Base-by-base conservation (phyloP, 2,113 vertebrate species). In the Scalopus aquaticus region DNA sequence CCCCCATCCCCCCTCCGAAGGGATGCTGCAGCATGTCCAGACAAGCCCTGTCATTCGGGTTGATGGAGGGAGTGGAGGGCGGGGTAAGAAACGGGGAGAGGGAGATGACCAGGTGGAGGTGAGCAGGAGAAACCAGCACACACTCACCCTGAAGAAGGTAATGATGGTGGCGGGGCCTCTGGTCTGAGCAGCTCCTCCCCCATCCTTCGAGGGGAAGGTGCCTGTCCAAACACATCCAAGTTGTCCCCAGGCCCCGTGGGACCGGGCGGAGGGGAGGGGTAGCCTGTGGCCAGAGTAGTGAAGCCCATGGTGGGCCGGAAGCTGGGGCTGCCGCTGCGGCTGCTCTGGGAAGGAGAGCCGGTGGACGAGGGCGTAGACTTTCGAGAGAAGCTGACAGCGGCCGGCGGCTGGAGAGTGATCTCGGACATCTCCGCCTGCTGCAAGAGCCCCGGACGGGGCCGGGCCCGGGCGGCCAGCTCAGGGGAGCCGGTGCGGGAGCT, bases 101-200 rank as follows among this genome's bases (percentile, higher is more conserved):
- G 97, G 88, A 64, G 91, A 91, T 42, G 96, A 94, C 72, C 90
- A 90, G 97, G 97, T 60, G 94, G 51, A 88, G 92, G 70, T 79
- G 90, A 0, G 72, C 30, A 35, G 58, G 54, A 60, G 58, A 81
- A 49, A 84, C 89, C 84, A 62, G 0, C 37, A 90, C 91, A 97
- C 98, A 99, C 99, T 99, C 99, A 99, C 99, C 99, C 99, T 98
- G 99, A 99, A 98, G 99, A 96, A 97, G 99, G 99, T 98, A 99
- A 98, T 95, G 99, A 99, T 97, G 99, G 99, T 96, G 99, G 98
- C 73, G 99, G 99, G 95, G 98, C 98, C 98, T 99, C 99, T 93
- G 99, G 99, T 97, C 99, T 98, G 96, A 99, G 99, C 98, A 99
- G 99, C 98, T 99, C 99, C 98, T 99, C 99, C 97, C 98, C 98